Percentiles rank a stretch among this genome's conserved stretches.
Evolutionary conservation across 2,113 vertebrate species (phyloP).

Genomic region (Acrocephalus kingi): DNA sequence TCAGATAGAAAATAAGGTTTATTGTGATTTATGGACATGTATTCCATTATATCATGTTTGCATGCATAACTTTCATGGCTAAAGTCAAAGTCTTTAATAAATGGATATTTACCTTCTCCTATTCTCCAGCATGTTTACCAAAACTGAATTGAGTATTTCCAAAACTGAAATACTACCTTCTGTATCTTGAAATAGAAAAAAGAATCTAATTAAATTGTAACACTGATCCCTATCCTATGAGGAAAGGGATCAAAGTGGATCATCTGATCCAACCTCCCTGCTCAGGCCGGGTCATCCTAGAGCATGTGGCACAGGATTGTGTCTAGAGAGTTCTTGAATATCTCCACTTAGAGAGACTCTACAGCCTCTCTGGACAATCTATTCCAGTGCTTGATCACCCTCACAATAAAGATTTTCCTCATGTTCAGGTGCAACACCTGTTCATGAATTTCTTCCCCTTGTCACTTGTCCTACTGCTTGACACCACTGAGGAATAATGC

Average conservation of each 20-base stretch:
- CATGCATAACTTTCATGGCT: neutral
- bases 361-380: neutral
- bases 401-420: neutral
- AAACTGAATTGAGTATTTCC: neutral
- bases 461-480: neutral
- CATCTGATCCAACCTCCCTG: neutral
- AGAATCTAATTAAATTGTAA: neutral
- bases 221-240: neutral
- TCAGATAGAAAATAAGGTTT: constrained; percentile 8
- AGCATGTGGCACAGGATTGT: neutral
- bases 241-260: neutral
- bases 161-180: neutral
- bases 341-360: neutral
- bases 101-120: neutral
- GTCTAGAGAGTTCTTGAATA: neutral
- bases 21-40: neutral
- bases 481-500: neutral
- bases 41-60: neutral
- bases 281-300: neutral
- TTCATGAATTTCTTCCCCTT: neutral
- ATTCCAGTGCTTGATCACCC: rapidly evolving
- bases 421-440: neutral
- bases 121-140: neutral
- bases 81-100: neutral
- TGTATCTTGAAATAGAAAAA: neutral